phyloP scores from a whole-genome alignment of 2,113 vertebrate species.

The Trichechus manatus region DNA sequence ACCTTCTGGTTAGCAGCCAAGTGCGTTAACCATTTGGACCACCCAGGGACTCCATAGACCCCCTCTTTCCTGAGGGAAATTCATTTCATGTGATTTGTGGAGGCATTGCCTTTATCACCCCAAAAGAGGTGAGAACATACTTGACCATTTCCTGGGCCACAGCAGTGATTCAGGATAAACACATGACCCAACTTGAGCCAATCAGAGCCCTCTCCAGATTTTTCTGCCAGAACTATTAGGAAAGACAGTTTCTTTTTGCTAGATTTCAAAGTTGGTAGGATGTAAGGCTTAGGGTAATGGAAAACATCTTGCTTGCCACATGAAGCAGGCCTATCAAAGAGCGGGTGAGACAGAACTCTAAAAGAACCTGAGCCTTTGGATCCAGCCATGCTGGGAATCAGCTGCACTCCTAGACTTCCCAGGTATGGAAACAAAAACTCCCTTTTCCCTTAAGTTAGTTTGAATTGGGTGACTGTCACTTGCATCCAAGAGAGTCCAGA shows the following conservation, averaged over 20 bases:
- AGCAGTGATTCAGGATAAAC: not conserved
- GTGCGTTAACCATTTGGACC: no score
- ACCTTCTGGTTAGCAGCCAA: no score
- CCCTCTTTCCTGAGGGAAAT: not conserved
- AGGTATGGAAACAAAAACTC: not conserved
- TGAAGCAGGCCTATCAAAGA: not conserved
- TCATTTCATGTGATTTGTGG: not conserved
- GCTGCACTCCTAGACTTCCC: not conserved
- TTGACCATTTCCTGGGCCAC: not conserved
- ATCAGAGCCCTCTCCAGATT: not conserved
- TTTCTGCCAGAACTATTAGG: not conserved
- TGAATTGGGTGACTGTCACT: not conserved
- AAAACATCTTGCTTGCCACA: not conserved
- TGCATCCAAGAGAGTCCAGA: not conserved
- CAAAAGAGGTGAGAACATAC: not conserved
- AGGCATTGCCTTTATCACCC: not conserved
- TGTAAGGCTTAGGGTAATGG: no score
- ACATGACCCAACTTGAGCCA: not conserved
- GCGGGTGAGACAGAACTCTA: not conserved
- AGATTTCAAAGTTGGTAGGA: not conserved
- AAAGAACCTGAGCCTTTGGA: not conserved
- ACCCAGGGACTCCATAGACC: not conserved
- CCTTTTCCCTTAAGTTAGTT: not conserved
- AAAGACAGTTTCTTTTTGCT: not conserved
- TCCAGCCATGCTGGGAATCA: no score